Conservation (phyloP, 2,888 invertebrate species). For the Meiosimyza platycephala region DNA sequence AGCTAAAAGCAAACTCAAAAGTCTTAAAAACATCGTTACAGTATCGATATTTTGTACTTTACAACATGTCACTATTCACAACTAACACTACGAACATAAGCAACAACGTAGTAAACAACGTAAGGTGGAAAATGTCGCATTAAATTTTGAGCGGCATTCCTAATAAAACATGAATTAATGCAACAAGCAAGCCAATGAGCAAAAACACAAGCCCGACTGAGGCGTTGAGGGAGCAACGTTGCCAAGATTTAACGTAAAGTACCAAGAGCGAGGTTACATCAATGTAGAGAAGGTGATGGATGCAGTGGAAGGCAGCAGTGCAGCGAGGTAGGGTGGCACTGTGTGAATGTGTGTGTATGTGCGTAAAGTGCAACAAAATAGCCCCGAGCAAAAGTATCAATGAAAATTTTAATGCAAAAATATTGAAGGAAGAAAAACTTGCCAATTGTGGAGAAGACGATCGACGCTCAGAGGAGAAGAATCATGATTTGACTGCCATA, state of each 20-base stretch:
- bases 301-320: neutral
- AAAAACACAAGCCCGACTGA: neutral
- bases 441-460: neutral
- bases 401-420: constrained; percentile 46
- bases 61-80: constrained; percentile 25
- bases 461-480: neutral
- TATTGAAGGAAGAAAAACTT: constrained; percentile 34
- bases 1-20: too few relatives aligned
- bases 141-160: constrained; percentile 56
- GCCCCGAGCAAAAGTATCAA: constrained; percentile 42
- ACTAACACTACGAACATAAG: constrained; percentile 21
- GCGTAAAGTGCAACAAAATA: constrained; percentile 33
- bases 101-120: constrained; percentile 37
- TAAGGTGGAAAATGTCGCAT: constrained; percentile 58
- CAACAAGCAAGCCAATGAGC: neutral
- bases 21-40: neutral
- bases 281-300: neutral
- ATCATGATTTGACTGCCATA: too few relatives aligned
- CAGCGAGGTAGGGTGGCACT: constrained; percentile 1
- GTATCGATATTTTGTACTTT: constrained; percentile 37
- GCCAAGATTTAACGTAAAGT: constrained; percentile 1
- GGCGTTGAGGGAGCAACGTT: neutral
- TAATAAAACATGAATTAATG: constrained; percentile 34
- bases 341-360: constrained; percentile 19
- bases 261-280: constrained; percentile 30